Base-by-base conservation (phyloP, 2,797 vertebrate genomes). In the Peromyscus melanophrys region DNA sequence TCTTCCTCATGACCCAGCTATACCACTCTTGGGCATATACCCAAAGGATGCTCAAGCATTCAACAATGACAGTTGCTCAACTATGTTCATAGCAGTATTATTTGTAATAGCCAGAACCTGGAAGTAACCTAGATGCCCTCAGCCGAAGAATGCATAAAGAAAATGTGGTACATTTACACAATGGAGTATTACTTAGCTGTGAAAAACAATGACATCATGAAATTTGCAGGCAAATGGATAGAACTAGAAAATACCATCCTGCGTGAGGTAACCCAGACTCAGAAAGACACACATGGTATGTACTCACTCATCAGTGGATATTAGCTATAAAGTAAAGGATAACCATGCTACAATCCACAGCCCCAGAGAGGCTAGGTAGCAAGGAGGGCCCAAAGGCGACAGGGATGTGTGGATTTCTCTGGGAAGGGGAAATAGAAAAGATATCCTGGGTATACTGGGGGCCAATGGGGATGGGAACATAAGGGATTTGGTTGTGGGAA, bases 381-480 rank as follows among this genome's bases (percentile, higher is more conserved):
- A 69, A 34, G 6, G 13, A 34, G 5, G 5, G 1, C 1, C 29
- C 4, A 67, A 34, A 16, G 34, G 12, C 2, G 31, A 5, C 31
- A 69, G 14, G 6, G 65, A 69, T 34, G 67, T 6, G 6, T n/a
- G 14, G 34, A n/a, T 6, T 69, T 69, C 67, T 34, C 14, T 69
- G 67, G 67, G 67, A n/a, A 69, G 31, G 67, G 2, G 14, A n/a
- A n/a, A 69, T 69, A 69, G 34, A 69, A 17, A 34, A 34, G 31
- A 34, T 69, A 2, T 69, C 34, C 34, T 69, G 31, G 67, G 34
- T n/a, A 69, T 6, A n/a, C 31, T 69, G 67, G 2, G 2, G 34
- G 67, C 14, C 1, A 5, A 34, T 6, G 2, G 13, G 34, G 67
- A 69, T n/a, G 34, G 34, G 31, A 67, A n/a, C 14, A n/a, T 63